A percentile compares a stretch with the other conserved stretches of the same genome.
Conservation (phyloP, 1,140 invertebrate species). For the Lordiphosa stackelbergi region DNA sequence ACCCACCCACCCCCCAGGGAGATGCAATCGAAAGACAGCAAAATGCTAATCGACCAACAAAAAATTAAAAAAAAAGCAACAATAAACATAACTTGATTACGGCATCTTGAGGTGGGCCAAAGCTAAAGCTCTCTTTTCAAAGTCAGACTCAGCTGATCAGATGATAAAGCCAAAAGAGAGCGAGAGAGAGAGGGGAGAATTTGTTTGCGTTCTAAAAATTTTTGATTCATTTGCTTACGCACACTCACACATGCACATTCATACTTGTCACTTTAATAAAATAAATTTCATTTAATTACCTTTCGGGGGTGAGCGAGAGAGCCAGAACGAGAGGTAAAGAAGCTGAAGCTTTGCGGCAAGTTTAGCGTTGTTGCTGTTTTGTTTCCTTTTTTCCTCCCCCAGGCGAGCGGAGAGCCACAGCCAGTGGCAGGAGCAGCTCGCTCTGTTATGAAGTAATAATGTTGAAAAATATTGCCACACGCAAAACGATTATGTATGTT, state of each 20-base stretch:
- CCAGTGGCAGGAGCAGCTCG: conserved; percentile 18
- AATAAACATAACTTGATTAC: conserved; percentile 26
- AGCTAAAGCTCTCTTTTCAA: conserved; percentile 17
- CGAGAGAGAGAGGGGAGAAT: conserved; percentile 13
- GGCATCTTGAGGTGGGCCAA: conserved; percentile 17
- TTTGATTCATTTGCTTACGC: conserved; percentile 58
- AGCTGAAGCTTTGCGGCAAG: conserved; percentile 15
- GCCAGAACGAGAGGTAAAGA: background rate
- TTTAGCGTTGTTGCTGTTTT: background rate
- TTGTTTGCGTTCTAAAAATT: conserved; percentile 63
- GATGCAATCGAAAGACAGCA: conserved; percentile 3
- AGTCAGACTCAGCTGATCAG: conserved; percentile 12
- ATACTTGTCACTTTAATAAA: conserved; percentile 65
- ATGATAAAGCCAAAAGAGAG: background rate
- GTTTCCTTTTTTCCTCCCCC: conserved; percentile 3
- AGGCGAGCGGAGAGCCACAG: conserved; percentile 2
- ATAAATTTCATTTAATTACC: conserved; percentile 67
- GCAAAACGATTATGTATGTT: background rate
- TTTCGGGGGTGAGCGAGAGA: conserved; percentile 21
- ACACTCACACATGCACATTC: conserved; percentile 26
- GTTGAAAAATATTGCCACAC: conserved; percentile 24
- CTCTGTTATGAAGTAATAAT: conserved; percentile 63
- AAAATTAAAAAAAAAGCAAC: background rate
- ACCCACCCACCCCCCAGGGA: background rate
- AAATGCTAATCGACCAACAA: conserved; percentile 7